These are phyloP conservation scores for Acrocephalus arundinaceus DNA, from an alignment of 2,113 vertebrate species.

Conservation along the genomic window DNA sequence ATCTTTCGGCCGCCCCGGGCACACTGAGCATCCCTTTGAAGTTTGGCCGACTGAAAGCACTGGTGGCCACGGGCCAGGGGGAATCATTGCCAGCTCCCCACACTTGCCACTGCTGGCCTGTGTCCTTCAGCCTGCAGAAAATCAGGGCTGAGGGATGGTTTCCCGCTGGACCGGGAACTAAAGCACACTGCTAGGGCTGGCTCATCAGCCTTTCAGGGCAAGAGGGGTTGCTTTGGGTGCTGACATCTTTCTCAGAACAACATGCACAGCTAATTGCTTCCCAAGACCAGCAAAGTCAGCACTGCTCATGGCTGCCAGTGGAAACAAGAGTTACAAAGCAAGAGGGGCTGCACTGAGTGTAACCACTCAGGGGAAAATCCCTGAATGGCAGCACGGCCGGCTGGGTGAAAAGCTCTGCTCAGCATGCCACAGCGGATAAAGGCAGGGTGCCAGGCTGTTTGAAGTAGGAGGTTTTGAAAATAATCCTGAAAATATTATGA, in stretches of 20 bases:
- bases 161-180: neutral
- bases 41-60: neutral
- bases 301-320: neutral
- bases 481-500: constrained; percentile 24
- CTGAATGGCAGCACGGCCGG: neutral
- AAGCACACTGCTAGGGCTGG: neutral
- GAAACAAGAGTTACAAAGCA: constrained; percentile 46
- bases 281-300: constrained; percentile 50
- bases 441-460: neutral
- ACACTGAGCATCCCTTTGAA: constrained; percentile 23
- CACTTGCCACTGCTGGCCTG: neutral
- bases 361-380: neutral
- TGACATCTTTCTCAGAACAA: constrained; percentile 38
- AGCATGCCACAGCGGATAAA: neutral
- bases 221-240: neutral
- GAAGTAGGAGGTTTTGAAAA: constrained; percentile 7
- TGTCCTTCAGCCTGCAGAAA: neutral
- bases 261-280: constrained; percentile 32
- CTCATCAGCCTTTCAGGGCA: constrained; percentile 24
- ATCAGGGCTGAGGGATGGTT: neutral
- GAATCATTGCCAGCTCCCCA: neutral
- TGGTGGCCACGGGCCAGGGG: neutral
- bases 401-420: constrained; percentile 20
- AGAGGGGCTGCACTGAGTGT: neutral
- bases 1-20: neutral